phyloP scores from a whole-genome alignment of 2,888 invertebrate genomes.

The Cephus pygmeus region DNA sequence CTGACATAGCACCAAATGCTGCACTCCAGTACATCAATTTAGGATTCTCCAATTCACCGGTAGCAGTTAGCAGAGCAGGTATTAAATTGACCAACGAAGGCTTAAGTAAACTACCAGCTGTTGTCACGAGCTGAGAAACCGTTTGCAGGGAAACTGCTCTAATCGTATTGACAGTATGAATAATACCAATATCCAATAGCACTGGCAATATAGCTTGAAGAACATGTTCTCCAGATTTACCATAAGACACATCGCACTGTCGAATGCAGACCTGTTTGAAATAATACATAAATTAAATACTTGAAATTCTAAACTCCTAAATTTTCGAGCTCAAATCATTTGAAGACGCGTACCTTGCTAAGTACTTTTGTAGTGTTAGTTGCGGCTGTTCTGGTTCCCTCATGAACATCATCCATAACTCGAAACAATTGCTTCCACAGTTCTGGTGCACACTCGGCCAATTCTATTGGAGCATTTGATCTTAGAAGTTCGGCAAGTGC shows the following conservation, averaged over 20 bases:
- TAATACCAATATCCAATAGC: conserved; percentile 83
- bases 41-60: conserved; percentile 84
- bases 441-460: conserved; percentile 66
- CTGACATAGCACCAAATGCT: conserved; percentile 74
- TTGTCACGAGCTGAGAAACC: conserved; percentile 85
- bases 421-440: conserved; percentile 87
- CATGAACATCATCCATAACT: conserved; percentile 96
- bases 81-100: conserved; percentile 85
- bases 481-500: conserved; percentile 85
- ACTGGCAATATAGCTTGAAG: conserved; percentile 83
- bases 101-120: conserved; percentile 81
- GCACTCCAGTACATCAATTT: conserved; percentile 85
- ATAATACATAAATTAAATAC: not conserved
- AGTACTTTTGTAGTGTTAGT: conserved; percentile 77
- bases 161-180: conserved; percentile 82
- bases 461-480: conserved; percentile 56
- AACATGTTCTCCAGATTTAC: conserved; percentile 79
- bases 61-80: conserved; percentile 86
- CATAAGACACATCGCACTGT: conserved; percentile 76
- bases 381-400: conserved; percentile 82
- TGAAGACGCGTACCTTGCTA: conserved; percentile 73
- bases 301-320: not conserved
- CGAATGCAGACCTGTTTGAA: conserved; percentile 74
- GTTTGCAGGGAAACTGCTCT: conserved; percentile 85
- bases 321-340: not conserved